Conservation (phyloP, 2,113 vertebrate genomes). For the Bolborhynchus lineola region DNA sequence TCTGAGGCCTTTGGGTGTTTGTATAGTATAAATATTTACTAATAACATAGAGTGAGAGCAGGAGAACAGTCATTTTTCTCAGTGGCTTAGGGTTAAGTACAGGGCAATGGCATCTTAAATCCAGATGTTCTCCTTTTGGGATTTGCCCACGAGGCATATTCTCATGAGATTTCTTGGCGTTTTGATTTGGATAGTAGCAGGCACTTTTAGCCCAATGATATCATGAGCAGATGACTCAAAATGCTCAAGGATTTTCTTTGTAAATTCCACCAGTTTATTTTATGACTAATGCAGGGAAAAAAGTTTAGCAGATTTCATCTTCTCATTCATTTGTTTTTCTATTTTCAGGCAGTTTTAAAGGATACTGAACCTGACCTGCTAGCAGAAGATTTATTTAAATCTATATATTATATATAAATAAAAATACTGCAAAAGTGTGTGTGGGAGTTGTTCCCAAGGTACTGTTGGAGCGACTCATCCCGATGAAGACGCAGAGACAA, state of each 20-base stretch:
- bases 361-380: slow-evolving; percentile 13
- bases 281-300: slow-evolving; percentile 40
- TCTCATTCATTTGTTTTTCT: slow-evolving; percentile 52
- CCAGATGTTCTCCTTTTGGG: slow-evolving; percentile 79
- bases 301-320: slow-evolving; percentile 50
- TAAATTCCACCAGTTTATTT: slow-evolving; percentile 59
- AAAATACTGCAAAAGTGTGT: neutral
- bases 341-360: slow-evolving; percentile 62
- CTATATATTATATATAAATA: neutral
- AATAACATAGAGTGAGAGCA: slow-evolving; percentile 40
- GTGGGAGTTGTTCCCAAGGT: slow-evolving; percentile 48
- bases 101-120: slow-evolving; percentile 73
- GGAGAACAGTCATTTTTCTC: slow-evolving; percentile 66
- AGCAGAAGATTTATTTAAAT: slow-evolving; percentile 54
- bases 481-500: neutral
- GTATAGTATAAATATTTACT: slow-evolving; percentile 61
- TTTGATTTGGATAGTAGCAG: slow-evolving; percentile 68
- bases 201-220: slow-evolving; percentile 61
- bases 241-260: slow-evolving; percentile 49
- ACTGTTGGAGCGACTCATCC: slow-evolving; percentile 9
- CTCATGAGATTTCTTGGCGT: slow-evolving; percentile 68
- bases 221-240: slow-evolving; percentile 57
- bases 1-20: slow-evolving; percentile 35
- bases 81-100: slow-evolving; percentile 68
- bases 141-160: slow-evolving; percentile 69